phyloP scores from a whole-genome alignment of 2,113 vertebrate genomes.

The Oenanthe melanoleuca region DNA sequence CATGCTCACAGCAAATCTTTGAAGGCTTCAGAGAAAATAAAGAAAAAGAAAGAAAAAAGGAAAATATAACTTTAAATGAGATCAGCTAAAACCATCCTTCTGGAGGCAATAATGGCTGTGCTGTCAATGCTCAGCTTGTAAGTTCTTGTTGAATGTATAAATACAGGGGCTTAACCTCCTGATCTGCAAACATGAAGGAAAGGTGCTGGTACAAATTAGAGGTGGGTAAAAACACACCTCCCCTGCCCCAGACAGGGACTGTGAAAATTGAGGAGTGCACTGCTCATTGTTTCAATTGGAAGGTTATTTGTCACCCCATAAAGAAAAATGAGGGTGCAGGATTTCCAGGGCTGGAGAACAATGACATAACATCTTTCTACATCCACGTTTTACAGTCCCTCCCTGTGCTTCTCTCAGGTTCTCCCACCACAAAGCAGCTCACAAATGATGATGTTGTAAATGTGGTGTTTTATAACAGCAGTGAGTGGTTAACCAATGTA shows the following conservation, averaged over 20 bases:
- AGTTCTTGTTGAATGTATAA: not conserved
- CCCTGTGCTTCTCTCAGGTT: slow-evolving; percentile 16
- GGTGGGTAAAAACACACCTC: not conserved
- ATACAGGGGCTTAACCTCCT: not conserved
- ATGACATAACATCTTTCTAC: not conserved
- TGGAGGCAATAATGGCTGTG: not conserved
- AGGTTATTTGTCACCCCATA: fast-evolving
- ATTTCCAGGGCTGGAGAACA: not conserved
- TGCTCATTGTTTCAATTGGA: not conserved
- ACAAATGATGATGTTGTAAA: slow-evolving; percentile 30
- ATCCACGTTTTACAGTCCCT: slow-evolving; percentile 29
- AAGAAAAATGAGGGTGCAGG: not conserved
- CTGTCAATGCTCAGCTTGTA: not conserved
- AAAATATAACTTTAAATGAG: not conserved
- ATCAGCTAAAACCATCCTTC: not conserved
- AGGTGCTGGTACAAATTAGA: not conserved
- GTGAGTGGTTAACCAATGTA: slow-evolving; percentile 76
- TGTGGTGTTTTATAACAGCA: slow-evolving; percentile 62
- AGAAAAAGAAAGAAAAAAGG: not conserved
- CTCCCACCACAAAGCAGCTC: slow-evolving; percentile 63
- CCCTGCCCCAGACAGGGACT: not conserved
- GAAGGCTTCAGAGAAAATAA: not conserved
- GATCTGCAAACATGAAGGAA: not conserved
- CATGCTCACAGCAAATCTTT: not conserved
- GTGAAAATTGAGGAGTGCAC: not conserved